phyloP scores from a whole-genome alignment of 2,888 invertebrate genomes.

The Leucophenga montana region DNA sequence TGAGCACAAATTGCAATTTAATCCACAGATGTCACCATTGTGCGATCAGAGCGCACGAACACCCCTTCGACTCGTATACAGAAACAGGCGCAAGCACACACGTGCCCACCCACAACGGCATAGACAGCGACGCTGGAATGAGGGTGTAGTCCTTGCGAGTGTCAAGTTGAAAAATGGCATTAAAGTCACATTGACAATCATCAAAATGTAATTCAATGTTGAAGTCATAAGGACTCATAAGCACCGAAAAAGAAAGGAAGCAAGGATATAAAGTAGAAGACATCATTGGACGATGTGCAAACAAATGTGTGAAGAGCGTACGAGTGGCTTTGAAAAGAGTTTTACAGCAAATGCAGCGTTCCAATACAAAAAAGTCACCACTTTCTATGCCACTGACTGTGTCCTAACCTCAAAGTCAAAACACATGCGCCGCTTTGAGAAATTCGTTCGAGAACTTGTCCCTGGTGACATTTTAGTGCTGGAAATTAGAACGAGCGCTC shows the following conservation, averaged over 20 bases:
- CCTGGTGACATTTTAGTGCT: constrained; percentile 67
- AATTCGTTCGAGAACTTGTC: constrained; percentile 40
- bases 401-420: constrained; percentile 41
- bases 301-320: background rate
- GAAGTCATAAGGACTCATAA: constrained; percentile 30
- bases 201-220: constrained; percentile 69
- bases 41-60: constrained; percentile 56
- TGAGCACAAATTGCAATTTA: constrained; percentile 73
- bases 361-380: too few relatives aligned
- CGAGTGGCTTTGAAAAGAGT: constrained; percentile 6
- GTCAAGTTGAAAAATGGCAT: constrained; percentile 67
- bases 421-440: constrained; percentile 53
- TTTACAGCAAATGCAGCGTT: too few relatives aligned
- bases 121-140: constrained; percentile 16
- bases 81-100: background rate
- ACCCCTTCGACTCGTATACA: constrained; percentile 36
- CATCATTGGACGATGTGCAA: background rate
- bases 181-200: constrained; percentile 72
- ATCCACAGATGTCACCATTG: constrained; percentile 74
- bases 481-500: constrained; percentile 1
- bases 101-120: background rate
- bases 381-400: constrained; percentile 26
- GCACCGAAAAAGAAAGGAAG: constrained; percentile 29
- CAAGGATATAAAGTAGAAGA: background rate
- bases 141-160: constrained; percentile 35